Base-by-base conservation (phyloP, 2,113 vertebrate species). In the Puffinus mauretanicus region DNA sequence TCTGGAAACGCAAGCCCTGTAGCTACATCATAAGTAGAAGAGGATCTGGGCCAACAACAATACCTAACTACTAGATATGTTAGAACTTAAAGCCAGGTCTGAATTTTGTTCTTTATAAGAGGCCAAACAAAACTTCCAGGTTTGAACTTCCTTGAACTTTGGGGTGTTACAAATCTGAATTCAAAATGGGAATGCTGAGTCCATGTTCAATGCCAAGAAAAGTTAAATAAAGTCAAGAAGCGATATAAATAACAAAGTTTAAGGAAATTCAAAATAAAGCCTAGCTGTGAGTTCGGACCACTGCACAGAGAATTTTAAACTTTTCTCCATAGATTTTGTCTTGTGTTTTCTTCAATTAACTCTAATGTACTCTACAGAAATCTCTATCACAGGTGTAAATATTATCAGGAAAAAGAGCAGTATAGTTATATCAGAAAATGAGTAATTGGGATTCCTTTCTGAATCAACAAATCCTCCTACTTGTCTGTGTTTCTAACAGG, bases 361-460 rank as follows among this genome's bases (percentile, higher is more conserved):
- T 65, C 2, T 26, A 62, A 34, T 13, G 18, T 36, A 10, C 9
- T 84, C 57, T 44, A 40, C 9, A 52, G 46, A 91, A 75, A 42
- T 44, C 1, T 0, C 8, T 54, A 11, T 85, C 3, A 26, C 2
- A 21, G 2, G 4, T 49, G 6, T 44, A 76, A 86, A 61, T 52
- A 66, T 19, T 49, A 16, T 32, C 5, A 34, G 15, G 17, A 58
- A 91, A 88, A 84, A 75, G 11, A 70, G 8, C 6, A 65, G 1
- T 30, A 51, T 38, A 65, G 69, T 62, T 67, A 62, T 57, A 51
- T 69, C 11, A 55, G 19, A 57, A 85, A 85, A 66, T 3, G 0
- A 62, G 11, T 42, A 51, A 57, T 10, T 38, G 26, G 5, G 25
- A 32, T 66, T 71, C 66, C 26, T 40, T 61, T 73, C 51, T 85